A percentile compares a stretch with the other conserved stretches of the same genome.
Conservation (phyloP, 2,888 invertebrate species). For the Oeneis ivallda region DNA sequence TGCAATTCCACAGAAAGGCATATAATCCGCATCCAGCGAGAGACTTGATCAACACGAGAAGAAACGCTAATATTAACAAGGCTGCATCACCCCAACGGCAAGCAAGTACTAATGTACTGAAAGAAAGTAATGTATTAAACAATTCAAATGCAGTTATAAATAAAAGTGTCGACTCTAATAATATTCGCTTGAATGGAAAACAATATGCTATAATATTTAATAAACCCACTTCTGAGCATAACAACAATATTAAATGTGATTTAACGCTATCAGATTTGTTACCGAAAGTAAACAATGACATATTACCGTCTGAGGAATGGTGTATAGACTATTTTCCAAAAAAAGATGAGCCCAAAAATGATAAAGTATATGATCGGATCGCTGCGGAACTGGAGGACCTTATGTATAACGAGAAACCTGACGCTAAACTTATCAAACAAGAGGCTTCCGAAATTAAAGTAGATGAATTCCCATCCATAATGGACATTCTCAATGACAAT, state of each 20-base stretch:
- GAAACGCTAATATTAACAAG: conserved; percentile 42
- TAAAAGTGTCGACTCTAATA: conserved; percentile 49
- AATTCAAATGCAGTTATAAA: conserved; percentile 45
- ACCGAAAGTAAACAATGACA: conserved; percentile 57
- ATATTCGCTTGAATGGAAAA: conserved; percentile 51
- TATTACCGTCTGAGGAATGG: conserved; percentile 73
- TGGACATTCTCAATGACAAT: conserved; percentile 72
- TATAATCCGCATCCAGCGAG: conserved; percentile 62
- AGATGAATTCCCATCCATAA: conserved; percentile 75
- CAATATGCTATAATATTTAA: conserved; percentile 68
- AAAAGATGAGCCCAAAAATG: conserved; percentile 68
- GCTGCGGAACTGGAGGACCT: conserved; percentile 77
- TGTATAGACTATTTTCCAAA: conserved; percentile 73
- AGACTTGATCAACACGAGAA: conserved; percentile 50
- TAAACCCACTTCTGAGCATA: conserved; percentile 51
- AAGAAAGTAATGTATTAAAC: conserved; percentile 65
- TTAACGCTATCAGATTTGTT: conserved; percentile 59
- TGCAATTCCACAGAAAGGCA: conserved; percentile 61
- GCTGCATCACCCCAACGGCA: conserved; percentile 38
- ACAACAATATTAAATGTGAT: conserved; percentile 53
- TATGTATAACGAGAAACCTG: conserved; percentile 70
- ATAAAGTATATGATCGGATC: conserved; percentile 77
- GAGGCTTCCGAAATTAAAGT: conserved; percentile 51
- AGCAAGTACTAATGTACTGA: conserved; percentile 58
- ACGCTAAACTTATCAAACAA: conserved; percentile 43